These are phyloP conservation scores for Macrostomum cliftonense DNA, from an alignment of 2,888 invertebrate species.

Conservation along the genomic window DNA sequence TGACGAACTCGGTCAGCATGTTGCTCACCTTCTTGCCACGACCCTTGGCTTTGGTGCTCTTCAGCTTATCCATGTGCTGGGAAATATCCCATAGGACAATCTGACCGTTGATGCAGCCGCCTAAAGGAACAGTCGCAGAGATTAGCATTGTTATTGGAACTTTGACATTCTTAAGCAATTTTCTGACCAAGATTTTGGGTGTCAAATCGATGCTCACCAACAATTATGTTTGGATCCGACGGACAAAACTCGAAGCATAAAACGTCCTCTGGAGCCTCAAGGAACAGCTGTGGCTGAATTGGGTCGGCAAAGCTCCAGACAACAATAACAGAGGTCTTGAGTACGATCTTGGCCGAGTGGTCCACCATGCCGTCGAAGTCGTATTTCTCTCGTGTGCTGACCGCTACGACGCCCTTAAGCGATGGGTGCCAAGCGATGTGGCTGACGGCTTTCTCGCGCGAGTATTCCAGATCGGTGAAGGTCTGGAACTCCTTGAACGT, in stretches of 20 bases:
- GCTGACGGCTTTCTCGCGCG: slow-evolving; percentile 34
- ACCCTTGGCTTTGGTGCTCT: slow-evolving; percentile 16
- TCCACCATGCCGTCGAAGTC: slow-evolving; percentile 35
- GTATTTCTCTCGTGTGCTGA: slow-evolving; percentile 29
- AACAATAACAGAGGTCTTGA: slow-evolving; percentile 34
- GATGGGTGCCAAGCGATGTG: slow-evolving; percentile 37
- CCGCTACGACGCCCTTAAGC: slow-evolving; percentile 32
- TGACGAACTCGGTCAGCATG: neutral
- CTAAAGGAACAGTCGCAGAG: neutral
- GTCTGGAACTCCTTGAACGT: slow-evolving; percentile 35
- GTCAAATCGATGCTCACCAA: slow-evolving; percentile 4
- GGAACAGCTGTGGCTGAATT: slow-evolving; percentile 36
- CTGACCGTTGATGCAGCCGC: slow-evolving; percentile 37
- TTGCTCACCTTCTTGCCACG: neutral
- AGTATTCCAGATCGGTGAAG: slow-evolving; percentile 37
- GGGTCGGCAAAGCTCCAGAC: slow-evolving; percentile 39
- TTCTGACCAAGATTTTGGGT: too few relatives aligned
- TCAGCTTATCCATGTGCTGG: slow-evolving; percentile 28
- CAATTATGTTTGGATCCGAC: slow-evolving; percentile 32
- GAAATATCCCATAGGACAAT: slow-evolving; percentile 38
- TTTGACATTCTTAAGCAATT: too few relatives aligned
- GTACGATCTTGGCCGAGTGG: slow-evolving; percentile 27
- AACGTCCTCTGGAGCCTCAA: slow-evolving; percentile 38
- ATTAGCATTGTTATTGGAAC: too few relatives aligned
- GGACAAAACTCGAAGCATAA: slow-evolving; percentile 34